Evolutionary conservation across 2,113 vertebrate species (phyloP).

Genomic region (Cynopterus brachyotis): DNA sequence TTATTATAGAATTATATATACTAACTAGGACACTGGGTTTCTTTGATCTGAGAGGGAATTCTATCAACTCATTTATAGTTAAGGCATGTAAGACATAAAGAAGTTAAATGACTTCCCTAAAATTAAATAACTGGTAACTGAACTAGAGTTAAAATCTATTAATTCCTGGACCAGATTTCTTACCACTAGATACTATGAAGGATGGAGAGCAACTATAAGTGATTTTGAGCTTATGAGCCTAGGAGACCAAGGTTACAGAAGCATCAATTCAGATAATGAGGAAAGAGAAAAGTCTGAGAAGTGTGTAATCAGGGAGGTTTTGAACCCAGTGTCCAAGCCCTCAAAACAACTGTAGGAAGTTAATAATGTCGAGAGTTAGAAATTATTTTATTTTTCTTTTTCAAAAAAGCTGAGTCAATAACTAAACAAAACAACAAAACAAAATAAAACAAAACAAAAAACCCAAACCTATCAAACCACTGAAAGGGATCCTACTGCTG

Average conservation of each 20-base stretch:
- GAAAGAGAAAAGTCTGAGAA: neutral
- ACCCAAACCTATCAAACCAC: constrained; percentile 31
- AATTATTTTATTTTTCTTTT: neutral
- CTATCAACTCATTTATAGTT: neutral
- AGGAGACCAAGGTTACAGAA: neutral
- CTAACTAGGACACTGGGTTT: neutral
- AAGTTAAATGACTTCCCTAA: neutral
- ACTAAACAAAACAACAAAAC: neutral
- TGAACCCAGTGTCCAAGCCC: neutral
- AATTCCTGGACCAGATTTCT: neutral
- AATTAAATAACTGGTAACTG: neutral
- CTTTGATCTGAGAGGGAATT: neutral
- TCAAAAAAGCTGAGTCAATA: constrained; percentile 22
- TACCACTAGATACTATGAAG: neutral
- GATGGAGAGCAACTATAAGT: neutral
- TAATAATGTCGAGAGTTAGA: neutral
- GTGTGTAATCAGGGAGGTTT: too few species aligned
- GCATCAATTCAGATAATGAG: neutral
- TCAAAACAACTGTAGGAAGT: neutral
- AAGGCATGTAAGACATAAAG: neutral
- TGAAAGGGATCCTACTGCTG: constrained; percentile 3
- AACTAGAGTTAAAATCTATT: neutral
- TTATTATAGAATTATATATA: neutral
- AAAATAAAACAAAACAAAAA: neutral
- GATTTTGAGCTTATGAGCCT: neutral